A percentile compares a stretch with the other conserved stretches of the same genome.
These are phyloP conservation scores for Dendropsophus ebraccatus DNA, from an alignment of 2,113 vertebrate genomes.

Conservation along the genomic window DNA sequence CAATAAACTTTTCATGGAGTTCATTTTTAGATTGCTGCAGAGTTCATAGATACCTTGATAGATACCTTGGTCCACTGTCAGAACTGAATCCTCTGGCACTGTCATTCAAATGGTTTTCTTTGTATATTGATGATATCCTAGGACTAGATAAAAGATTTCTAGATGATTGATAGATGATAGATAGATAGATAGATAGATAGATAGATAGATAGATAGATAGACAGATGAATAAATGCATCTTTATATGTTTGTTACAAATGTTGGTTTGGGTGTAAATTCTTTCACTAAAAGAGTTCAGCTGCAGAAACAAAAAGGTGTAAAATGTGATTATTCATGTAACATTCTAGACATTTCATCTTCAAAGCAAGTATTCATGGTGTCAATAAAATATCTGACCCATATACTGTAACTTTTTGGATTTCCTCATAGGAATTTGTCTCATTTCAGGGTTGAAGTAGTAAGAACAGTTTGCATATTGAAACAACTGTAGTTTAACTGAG, in stretches of 20 bases:
- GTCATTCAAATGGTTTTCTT: too few species aligned
- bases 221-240: not conserved
- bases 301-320: conserved; percentile 48
- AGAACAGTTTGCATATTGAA: conserved; percentile 75
- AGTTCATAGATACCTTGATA: too few species aligned
- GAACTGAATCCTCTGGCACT: too few species aligned
- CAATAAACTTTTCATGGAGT: too few species aligned
- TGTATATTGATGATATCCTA: too few species aligned
- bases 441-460: conserved; percentile 75
- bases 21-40: too few species aligned
- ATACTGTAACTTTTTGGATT: conserved; percentile 72
- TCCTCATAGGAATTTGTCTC: conserved; percentile 67
- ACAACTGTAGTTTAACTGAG: conserved; percentile 67
- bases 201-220: not conserved
- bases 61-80: too few species aligned
- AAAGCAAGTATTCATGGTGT: conserved; percentile 69
- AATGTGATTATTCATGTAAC: conserved; percentile 45
- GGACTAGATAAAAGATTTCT: too few species aligned
- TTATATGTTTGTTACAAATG: conserved; percentile 14
- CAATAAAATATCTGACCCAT: conserved; percentile 69
- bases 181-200: not conserved
- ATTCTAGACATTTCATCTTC: conserved; percentile 70
- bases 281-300: conserved; percentile 28
- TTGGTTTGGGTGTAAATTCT: conserved; percentile 19
- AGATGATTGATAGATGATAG: not conserved